Conservation (phyloP, 1,140 invertebrate genomes). For the Drosophila rufa region DNA sequence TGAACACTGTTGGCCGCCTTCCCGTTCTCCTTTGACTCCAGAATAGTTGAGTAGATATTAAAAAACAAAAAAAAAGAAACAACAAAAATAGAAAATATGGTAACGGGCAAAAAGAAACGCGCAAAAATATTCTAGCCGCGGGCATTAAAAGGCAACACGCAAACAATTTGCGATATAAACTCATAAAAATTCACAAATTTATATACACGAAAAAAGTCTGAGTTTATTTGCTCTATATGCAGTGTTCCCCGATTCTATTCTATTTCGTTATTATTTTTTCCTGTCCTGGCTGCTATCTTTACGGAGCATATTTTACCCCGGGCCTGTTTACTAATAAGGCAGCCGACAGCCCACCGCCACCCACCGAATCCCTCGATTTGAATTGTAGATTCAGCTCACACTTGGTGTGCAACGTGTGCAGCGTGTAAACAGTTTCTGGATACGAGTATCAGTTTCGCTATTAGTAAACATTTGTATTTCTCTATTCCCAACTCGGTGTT, state of each 20-base stretch:
- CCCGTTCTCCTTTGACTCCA: conserved; percentile 4
- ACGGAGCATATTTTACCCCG: conserved; percentile 34
- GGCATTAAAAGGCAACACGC: conserved; percentile 66
- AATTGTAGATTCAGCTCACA: conserved; percentile 65
- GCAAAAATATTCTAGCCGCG: conserved; percentile 63
- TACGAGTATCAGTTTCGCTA: conserved; percentile 60
- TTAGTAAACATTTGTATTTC: conserved; percentile 73
- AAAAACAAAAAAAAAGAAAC: conserved; percentile 21
- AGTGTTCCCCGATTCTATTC: conserved; percentile 23
- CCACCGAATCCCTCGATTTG: conserved; percentile 52
- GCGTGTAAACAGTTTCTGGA: conserved; percentile 61
- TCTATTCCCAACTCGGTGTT: conserved; percentile 44
- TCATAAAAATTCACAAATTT: conserved; percentile 64
- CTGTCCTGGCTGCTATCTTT: conserved; percentile 40
- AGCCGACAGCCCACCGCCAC: conserved; percentile 17
- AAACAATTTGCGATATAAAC: conserved; percentile 75
- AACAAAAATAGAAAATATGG: conserved; percentile 27
- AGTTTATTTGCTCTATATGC: conserved; percentile 53
- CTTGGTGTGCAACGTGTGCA: conserved; percentile 64
- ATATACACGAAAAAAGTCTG: conserved; percentile 23
- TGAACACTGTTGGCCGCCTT: conserved; percentile 33
- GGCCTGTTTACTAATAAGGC: conserved; percentile 46
- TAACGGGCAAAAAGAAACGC: conserved; percentile 22
- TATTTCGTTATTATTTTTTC: conserved; percentile 33
- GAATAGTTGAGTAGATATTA: conserved; percentile 69